phyloP scores from a whole-genome alignment of 2,113 vertebrate species.

The Hassar affinis region DNA sequence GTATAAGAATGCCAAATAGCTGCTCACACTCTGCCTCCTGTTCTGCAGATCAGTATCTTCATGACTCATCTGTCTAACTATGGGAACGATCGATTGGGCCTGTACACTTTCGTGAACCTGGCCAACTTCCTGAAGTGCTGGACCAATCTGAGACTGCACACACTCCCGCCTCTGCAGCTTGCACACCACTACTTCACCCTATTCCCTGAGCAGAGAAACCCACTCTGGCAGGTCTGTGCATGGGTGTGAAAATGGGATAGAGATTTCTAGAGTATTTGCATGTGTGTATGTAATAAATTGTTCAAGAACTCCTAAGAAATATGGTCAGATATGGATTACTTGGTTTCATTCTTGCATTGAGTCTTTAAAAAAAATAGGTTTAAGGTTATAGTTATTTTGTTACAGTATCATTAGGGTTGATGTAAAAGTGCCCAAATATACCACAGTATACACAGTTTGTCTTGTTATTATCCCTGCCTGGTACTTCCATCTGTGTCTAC shows the following conservation, averaged over 20 bases:
- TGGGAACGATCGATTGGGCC: slow-evolving; percentile 90
- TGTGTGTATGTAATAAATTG: slow-evolving; percentile 31
- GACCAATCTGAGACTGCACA: slow-evolving; percentile 90
- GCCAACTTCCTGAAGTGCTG: slow-evolving; percentile 89
- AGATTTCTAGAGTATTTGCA: slow-evolving; percentile 3
- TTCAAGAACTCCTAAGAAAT: not conserved
- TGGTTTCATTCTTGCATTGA: not conserved
- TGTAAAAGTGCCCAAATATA: not conserved
- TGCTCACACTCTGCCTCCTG: not conserved
- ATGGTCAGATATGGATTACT: not conserved
- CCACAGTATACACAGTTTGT: not conserved
- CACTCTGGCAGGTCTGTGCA: slow-evolving; percentile 89
- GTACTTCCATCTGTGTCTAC: not conserved
- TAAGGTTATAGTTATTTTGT: not conserved
- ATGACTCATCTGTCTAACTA: slow-evolving; percentile 99
- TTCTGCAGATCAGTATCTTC: slow-evolving; percentile 89
- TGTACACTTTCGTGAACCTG: slow-evolving; percentile 93
- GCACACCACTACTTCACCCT: slow-evolving; percentile 93
- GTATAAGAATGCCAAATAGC: slow-evolving; percentile 2
- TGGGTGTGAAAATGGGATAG: slow-evolving; percentile 11
- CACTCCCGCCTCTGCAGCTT: slow-evolving; percentile 85
- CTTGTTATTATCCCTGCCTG: not conserved
- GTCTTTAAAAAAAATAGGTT: not conserved
- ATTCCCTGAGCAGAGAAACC: slow-evolving; percentile 91
- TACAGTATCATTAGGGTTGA: not conserved